These are phyloP conservation scores for Chlorops oryzae DNA, from an alignment of 1,140 invertebrate genomes.

Conservation along the genomic window DNA sequence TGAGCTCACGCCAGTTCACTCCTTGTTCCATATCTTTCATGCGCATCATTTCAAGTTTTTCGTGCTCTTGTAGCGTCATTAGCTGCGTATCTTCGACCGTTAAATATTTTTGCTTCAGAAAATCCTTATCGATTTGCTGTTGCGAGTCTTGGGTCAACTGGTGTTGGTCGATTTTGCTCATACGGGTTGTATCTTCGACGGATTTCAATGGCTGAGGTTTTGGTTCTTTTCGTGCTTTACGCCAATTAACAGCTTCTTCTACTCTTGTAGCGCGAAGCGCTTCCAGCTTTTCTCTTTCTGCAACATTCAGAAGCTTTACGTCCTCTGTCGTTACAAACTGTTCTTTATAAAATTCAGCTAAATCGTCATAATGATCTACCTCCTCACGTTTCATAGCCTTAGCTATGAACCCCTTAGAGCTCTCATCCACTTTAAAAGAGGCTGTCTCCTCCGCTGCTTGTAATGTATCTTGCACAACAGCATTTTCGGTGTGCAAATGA, in stretches of 20 bases:
- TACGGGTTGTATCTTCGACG: constrained; percentile 38
- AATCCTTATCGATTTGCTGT: no score
- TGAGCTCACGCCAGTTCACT: constrained; percentile 35
- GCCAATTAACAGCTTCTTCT: constrained; percentile 41
- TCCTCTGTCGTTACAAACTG: constrained; percentile 41
- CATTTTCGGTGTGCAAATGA: constrained; percentile 29
- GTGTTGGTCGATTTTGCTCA: constrained; percentile 25
- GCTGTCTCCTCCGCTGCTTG: constrained; percentile 22
- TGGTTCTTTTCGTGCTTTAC: constrained; percentile 24
- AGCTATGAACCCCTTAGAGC: constrained; percentile 38
- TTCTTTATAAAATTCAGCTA: constrained; percentile 29
- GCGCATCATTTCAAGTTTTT: constrained; percentile 32
- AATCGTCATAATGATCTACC: constrained; percentile 33
- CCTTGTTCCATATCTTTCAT: constrained; percentile 31
- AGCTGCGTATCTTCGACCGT: constrained; percentile 39
- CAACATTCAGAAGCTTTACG: constrained; percentile 36
- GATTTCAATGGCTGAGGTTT: constrained; percentile 33
- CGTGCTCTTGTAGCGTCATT: constrained; percentile 36
- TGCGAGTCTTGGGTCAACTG: constrained; percentile 28
- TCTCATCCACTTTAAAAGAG: constrained; percentile 32
- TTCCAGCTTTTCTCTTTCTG: constrained; percentile 37
- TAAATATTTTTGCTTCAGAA: no score
- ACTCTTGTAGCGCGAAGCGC: constrained; percentile 30
- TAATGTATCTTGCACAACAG: constrained; percentile 28
- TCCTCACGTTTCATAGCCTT: constrained; percentile 32